A percentile compares a stretch with the other conserved stretches of the same genome.
Conservation (phyloP, 1,140 invertebrate species). For the Eumaeus atala region DNA sequence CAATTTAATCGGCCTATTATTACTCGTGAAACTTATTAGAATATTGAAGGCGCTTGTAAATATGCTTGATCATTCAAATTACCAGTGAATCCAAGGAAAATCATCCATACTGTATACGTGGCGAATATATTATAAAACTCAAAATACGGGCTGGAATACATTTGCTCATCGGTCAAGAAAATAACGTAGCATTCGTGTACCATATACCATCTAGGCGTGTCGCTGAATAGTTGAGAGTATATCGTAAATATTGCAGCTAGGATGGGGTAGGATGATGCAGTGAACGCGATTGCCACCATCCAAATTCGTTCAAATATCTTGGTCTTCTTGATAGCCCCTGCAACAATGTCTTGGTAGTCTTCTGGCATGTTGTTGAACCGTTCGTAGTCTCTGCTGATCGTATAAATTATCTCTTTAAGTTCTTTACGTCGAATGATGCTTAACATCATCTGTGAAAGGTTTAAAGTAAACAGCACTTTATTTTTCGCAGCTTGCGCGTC, state of each 20-base stretch:
- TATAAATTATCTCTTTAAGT: slow-evolving; percentile 20
- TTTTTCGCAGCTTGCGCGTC: no score
- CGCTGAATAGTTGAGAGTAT: slow-evolving; percentile 22
- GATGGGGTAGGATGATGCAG: slow-evolving; percentile 15
- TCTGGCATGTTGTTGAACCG: slow-evolving; percentile 25
- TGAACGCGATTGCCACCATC: slow-evolving; percentile 16
- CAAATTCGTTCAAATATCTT: slow-evolving; percentile 23
- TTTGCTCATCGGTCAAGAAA: slow-evolving; percentile 21
- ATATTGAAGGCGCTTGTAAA: no score
- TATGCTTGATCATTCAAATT: not conserved
- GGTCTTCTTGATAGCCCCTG: slow-evolving; percentile 20
- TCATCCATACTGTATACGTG: slow-evolving; percentile 10
- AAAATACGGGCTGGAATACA: slow-evolving; percentile 24
- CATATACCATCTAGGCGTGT: slow-evolving; percentile 27
- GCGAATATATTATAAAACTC: slow-evolving; percentile 20
- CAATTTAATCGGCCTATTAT: no score
- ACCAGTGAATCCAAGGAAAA: slow-evolving; percentile 28
- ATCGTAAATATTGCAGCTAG: slow-evolving; percentile 18
- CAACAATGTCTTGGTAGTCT: slow-evolving; percentile 19
- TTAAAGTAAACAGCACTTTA: not conserved
- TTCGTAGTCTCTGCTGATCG: slow-evolving; percentile 25
- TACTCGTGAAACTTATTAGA: no score
- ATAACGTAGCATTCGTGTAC: slow-evolving; percentile 21
- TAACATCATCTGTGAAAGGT: slow-evolving; percentile 20
- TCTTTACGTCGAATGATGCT: slow-evolving; percentile 23